Evolutionary conservation across 2,113 vertebrate genomes (phyloP).

Genomic region (Odocoileus virginianus): DNA sequence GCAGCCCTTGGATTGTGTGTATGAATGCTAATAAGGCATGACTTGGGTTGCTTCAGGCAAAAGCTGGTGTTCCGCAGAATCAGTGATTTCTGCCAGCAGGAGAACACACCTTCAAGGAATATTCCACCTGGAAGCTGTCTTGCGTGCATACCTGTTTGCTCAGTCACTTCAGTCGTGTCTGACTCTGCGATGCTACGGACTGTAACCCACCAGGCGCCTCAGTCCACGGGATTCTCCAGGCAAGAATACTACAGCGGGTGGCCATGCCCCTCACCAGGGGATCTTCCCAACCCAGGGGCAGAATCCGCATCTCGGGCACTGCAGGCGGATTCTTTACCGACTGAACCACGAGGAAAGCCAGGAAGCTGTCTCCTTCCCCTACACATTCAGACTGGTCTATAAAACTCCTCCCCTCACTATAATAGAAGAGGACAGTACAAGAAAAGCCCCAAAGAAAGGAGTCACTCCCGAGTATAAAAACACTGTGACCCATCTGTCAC

Average conservation of each 20-base stretch:
- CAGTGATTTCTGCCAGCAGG: background rate
- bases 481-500: background rate
- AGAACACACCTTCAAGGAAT: background rate
- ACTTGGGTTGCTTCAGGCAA: background rate
- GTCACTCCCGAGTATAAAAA: background rate
- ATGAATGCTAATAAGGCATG: background rate
- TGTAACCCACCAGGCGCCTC: background rate
- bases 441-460: background rate
- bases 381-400: background rate
- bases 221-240: background rate
- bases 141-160: background rate
- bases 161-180: background rate
- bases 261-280: background rate
- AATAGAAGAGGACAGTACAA: background rate
- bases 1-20: background rate
- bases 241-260: background rate
- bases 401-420: background rate
- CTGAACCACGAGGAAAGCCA: background rate
- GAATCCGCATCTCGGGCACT: background rate
- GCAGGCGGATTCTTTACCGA: background rate
- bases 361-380: background rate
- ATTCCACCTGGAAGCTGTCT: background rate
- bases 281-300: background rate
- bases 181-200: background rate
- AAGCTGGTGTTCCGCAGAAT: background rate